Percentiles rank a stretch among this genome's conserved stretches.
These are phyloP conservation scores for Cheilosia urbana DNA, from an alignment of 2,888 invertebrate species.

Conservation along the genomic window DNA sequence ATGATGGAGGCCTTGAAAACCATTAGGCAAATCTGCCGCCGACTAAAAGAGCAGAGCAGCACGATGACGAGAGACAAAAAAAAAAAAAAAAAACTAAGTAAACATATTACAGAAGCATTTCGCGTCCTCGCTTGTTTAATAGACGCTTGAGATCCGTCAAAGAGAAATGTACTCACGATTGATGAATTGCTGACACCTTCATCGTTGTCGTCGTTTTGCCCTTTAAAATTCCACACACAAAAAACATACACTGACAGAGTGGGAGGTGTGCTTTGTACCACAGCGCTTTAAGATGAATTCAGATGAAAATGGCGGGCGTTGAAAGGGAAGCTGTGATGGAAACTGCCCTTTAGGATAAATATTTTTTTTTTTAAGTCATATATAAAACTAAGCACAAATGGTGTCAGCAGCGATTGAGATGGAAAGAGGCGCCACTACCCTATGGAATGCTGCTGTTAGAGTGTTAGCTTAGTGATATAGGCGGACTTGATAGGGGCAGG, in stretches of 20 bases:
- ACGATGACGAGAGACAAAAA: conserved; percentile 3
- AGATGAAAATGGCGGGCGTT: conserved; percentile 2
- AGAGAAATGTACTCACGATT: conserved; percentile 60
- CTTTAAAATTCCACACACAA: background rate
- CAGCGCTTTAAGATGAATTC: background rate
- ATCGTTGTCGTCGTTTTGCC: conserved; percentile 10
- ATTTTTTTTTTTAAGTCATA: background rate
- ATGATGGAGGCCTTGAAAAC: conserved; percentile 27
- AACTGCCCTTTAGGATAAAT: background rate
- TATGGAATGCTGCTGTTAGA: background rate
- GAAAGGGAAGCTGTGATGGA: background rate
- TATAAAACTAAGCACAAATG: background rate
- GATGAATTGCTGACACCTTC: conserved; percentile 63
- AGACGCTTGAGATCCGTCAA: conserved; percentile 48
- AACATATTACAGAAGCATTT: conserved; percentile 46
- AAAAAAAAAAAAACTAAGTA: conserved; percentile 23
- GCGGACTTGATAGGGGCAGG: too few relatives aligned
- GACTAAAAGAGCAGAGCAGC: conserved; percentile 7
- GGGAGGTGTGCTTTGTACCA: background rate
- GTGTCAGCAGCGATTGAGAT: background rate
- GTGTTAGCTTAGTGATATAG: too few relatives aligned
- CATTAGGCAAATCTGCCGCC: conserved; percentile 50
- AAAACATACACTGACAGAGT: too few relatives aligned
- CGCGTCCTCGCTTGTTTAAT: conserved; percentile 53
- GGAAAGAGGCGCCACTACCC: background rate